phyloP scores from a whole-genome alignment of 35 echinoderm and acorn worm species.

The Patiria miniata region DNA sequence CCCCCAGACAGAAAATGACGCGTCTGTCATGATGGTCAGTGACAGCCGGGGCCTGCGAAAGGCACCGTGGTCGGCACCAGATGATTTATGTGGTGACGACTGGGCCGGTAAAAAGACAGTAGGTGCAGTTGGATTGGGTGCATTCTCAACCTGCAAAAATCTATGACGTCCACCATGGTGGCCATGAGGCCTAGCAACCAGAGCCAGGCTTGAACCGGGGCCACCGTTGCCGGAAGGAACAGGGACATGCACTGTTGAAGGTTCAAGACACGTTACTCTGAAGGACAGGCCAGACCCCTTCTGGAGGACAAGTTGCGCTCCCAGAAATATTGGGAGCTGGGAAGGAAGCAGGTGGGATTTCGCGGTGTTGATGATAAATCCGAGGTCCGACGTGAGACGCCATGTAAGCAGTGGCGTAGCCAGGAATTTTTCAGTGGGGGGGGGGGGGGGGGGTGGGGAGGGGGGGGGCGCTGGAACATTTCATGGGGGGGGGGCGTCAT shows the following conservation, averaged over 20 bases:
- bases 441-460: too few relatives aligned
- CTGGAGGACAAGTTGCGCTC: background rate
- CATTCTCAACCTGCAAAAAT: constrained; percentile 48
- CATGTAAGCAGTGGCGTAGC: too few relatives aligned
- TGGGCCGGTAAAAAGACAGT: background rate
- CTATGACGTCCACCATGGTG: constrained; percentile 34
- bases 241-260: background rate
- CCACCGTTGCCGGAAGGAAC: background rate
- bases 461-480: too few relatives aligned
- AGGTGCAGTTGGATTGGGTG: constrained; percentile 45
- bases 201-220: constrained; percentile 6
- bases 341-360: constrained; percentile 34
- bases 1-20: constrained; percentile 20
- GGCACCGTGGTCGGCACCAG: background rate
- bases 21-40: constrained; percentile 10
- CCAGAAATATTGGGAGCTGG: constrained; percentile 16
- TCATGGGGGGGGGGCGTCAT: too few relatives aligned
- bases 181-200: constrained; percentile 54
- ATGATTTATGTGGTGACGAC: too few relatives aligned
- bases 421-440: too few relatives aligned
- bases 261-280: background rate
- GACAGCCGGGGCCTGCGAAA: background rate
- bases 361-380: constrained; percentile 41
- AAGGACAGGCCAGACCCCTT: background rate
- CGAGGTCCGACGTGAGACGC: background rate